Base-by-base conservation (phyloP, 2,113 vertebrate genomes). In the Brachionichthys hirsutus region DNA sequence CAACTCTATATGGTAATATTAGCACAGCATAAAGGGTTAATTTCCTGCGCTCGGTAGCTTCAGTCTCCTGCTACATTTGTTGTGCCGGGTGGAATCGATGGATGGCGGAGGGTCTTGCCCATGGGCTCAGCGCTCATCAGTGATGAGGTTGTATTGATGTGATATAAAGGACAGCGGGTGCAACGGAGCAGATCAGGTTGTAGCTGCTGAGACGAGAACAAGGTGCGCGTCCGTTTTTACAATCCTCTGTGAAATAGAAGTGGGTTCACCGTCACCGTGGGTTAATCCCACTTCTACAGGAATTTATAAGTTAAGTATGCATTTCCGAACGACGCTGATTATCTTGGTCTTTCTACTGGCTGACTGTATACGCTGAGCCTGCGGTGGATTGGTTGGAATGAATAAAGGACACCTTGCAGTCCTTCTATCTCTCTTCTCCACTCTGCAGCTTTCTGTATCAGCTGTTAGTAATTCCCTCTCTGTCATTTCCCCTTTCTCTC, bases 371-470 rank as follows among this genome's bases (percentile, higher is more conserved):
- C n/a, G 6, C 42, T 62, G 62, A 75, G 50, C 61, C 55, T 46
- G 72, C 62, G 16, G 12, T 40, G 36, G 49, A 66, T 71, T 20
- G 48, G 52, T 43, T 46, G 34, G 45, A 53, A 64, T 15, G 44
- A 72, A 30, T 64, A 36, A 48, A 62, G 49, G 62, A 69, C 48
- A 69, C 61, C 63, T 61, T 57, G 2, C 59, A 62, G 58, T 42
- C 67, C 65, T 66, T 81, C n/a, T 82, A 81, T 88, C 78, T 75
- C 70, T 35, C 47, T 62, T 57, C 75, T 69, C 51, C 70, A 73
- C 73, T 64, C 76, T 19, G 72, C 72, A 70, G 81, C 78, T 58
- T 53, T 46, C 55, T 66, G 75, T 42, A 41, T 68, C 54, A 5
- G 0, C 48, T 44, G 64, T 62, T 47, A 70, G 66, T 14, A 3